Conservation (phyloP, 2,888 invertebrate species). For the Plagodis pulveraria region DNA sequence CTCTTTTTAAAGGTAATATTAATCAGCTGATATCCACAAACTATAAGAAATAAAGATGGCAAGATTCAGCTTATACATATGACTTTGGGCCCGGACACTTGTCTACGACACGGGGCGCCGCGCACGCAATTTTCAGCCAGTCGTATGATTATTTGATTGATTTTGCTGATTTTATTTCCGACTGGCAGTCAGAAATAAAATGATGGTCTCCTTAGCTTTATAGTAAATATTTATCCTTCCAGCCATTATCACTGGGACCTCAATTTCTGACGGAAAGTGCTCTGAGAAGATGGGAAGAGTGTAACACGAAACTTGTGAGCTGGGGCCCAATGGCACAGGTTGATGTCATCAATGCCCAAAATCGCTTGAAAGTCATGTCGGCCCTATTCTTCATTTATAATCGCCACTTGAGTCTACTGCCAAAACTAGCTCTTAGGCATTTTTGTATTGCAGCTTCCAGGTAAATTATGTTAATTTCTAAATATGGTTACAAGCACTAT, state of each 20-base stretch:
- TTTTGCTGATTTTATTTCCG: too few species aligned
- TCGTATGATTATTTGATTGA: too few species aligned
- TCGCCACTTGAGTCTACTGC: constrained; percentile 91
- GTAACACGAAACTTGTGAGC: constrained; percentile 93
- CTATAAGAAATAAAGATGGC: too few species aligned
- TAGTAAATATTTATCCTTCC: constrained; percentile 41
- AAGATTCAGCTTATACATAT: too few species aligned
- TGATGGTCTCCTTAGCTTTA: too few species aligned
- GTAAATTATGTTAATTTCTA: constrained; percentile 79
- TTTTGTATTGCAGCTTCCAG: constrained; percentile 92
- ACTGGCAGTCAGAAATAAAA: too few species aligned
- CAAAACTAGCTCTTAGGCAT: constrained; percentile 91
- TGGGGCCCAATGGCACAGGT: constrained; percentile 97
- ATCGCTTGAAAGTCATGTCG: constrained; percentile 95
- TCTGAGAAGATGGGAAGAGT: constrained; percentile 94
- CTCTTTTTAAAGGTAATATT: too few species aligned
- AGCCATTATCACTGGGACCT: constrained; percentile 91
- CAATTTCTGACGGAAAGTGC: constrained; percentile 94
- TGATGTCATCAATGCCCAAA: constrained; percentile 95
- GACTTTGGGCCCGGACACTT: too few species aligned
- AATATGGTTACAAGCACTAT: too few species aligned
- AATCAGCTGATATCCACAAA: too few species aligned
- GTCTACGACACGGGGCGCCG: too few species aligned
- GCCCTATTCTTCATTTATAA: constrained; percentile 95
- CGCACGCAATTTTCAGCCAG: too few species aligned